Evolutionary conservation across 2,797 vertebrate species (phyloP).

Genomic region (Rhincodon typus): DNA sequence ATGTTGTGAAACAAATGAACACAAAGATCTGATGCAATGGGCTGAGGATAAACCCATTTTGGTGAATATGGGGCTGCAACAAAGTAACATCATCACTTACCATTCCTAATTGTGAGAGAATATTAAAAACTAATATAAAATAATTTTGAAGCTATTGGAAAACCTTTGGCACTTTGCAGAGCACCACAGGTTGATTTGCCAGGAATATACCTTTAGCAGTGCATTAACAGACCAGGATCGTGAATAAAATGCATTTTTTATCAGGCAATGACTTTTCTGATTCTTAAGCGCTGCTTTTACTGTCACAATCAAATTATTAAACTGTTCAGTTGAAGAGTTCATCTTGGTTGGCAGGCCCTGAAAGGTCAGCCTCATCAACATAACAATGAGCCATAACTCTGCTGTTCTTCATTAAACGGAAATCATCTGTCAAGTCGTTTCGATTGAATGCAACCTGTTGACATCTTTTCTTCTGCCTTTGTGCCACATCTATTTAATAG

Average conservation of each 20-base stretch:
- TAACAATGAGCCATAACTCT: conserved; percentile 30
- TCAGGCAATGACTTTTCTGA: conserved; percentile 7
- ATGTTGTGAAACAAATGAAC: not conserved
- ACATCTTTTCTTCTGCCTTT: conserved; percentile 31
- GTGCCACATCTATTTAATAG: conserved; percentile 32
- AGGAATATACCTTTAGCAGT: not conserved
- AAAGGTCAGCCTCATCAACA: conserved; percentile 37
- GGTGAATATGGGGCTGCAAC: not conserved
- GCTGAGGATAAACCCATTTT: not conserved
- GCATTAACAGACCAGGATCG: conserved; percentile 19
- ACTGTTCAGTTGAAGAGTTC: conserved; percentile 30
- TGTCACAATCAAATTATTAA: conserved; percentile 34
- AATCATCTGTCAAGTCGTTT: conserved; percentile 31
- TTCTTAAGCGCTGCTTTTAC: conserved; percentile 33
- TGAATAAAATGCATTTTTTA: conserved; percentile 35
- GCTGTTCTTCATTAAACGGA: conserved; percentile 30
- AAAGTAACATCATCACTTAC: not conserved
- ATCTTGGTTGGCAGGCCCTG: not conserved
- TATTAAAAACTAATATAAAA: not conserved
- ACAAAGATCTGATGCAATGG: not conserved
- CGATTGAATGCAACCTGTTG: conserved; percentile 27
- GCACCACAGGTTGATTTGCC: not conserved
- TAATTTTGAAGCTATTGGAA: not conserved
- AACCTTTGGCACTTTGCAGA: not conserved
- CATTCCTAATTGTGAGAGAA: not conserved